Percentiles rank a stretch among this genome's conserved stretches.
phyloP scores from a whole-genome alignment of 1,140 invertebrate species.

The Neelides sp. region DNA sequence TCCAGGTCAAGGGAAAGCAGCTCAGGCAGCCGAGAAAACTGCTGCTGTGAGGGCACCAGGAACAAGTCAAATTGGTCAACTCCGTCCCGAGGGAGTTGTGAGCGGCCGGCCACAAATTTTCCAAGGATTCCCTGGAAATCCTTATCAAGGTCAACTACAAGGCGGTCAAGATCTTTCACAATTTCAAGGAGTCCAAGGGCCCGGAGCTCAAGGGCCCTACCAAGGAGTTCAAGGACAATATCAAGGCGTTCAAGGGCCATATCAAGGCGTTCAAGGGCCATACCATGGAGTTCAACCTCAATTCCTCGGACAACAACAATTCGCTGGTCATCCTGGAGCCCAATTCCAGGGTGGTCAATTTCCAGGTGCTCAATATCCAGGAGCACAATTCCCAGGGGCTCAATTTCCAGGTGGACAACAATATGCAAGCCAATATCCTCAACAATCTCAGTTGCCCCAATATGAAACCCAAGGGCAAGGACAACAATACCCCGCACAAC shows the following conservation, averaged over 20 bases:
- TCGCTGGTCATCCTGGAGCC: neutral
- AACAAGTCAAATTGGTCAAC: too few species aligned
- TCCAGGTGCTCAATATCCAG: neutral
- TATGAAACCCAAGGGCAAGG: slow-evolving; percentile 6
- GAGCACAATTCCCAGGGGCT: neutral
- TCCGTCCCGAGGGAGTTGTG: too few species aligned
- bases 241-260: slow-evolving; percentile 1
- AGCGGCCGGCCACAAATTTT: too few species aligned
- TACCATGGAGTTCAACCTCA: slow-evolving; percentile 1
- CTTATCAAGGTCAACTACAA: slow-evolving; percentile 10
- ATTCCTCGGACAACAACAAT: neutral
- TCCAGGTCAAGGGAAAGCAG: slow-evolving; percentile 9
- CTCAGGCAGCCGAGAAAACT: slow-evolving; percentile 15
- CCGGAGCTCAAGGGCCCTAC: neutral
- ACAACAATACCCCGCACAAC: neutral
- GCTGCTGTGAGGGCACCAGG: slow-evolving; percentile 8
- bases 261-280: neutral
- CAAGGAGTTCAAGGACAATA: neutral
- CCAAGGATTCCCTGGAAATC: too few species aligned
- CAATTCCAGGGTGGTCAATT: slow-evolving; percentile 9
- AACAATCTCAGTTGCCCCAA: slow-evolving; percentile 1
- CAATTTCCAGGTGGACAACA: neutral
- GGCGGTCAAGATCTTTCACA: slow-evolving; percentile 5
- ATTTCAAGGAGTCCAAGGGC: slow-evolving; percentile 3
- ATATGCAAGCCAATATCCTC: neutral